Evolutionary conservation across 2,113 vertebrate genomes (phyloP), one percentile per base, ranked within the genome.

Genomic region (Pogonocichla stellata): DNA sequence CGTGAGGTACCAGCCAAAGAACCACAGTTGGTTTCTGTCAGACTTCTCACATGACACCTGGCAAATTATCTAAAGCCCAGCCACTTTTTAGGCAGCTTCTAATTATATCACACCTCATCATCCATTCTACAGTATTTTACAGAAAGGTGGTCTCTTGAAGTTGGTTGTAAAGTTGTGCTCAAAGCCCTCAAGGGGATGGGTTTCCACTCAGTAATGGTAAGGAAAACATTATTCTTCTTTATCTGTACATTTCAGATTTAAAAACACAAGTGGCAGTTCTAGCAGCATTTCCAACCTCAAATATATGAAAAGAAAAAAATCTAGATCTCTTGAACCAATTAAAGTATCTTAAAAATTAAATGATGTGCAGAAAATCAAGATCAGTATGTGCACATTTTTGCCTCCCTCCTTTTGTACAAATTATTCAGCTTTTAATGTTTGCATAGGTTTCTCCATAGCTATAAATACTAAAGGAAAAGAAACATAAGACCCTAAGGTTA

Each of bases 271-370:
- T 7, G 12, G 36, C 23, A 88, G 42, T 61, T 86, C 36, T 61
- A 93, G 54, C 11, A 92, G 45, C 31, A 86, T 54, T 92, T 90
- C 38, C 10, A 80, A 67, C 4, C 4, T 28, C 36, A 73, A 86
- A 74, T 69, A 53, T 8, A 66, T 20, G 29, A 13, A 61, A 60
- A 47, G 23, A 48, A 7, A 10, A 80, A 22, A n/a, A 53, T 6
- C 18, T 29, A 48, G 9, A 9, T 70, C 14, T 24, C 26, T 82
- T 54, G 14, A 89, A 40, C 23, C 14, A 83, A 80, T 75, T 40
- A 73, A 91, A 91, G 6, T 70, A 69, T 70, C 29, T 66, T 54
- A 50, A 93, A 86, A 90, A 95, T 53, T 20, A 90, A 80, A 56
- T 28, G 2, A 80, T 2, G 4, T 9, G 5, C 10, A 93, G 40